Evolutionary conservation across 1,140 invertebrate species (phyloP), one percentile per base, ranked within the genome.

Genomic region (Drosophila rufa): DNA sequence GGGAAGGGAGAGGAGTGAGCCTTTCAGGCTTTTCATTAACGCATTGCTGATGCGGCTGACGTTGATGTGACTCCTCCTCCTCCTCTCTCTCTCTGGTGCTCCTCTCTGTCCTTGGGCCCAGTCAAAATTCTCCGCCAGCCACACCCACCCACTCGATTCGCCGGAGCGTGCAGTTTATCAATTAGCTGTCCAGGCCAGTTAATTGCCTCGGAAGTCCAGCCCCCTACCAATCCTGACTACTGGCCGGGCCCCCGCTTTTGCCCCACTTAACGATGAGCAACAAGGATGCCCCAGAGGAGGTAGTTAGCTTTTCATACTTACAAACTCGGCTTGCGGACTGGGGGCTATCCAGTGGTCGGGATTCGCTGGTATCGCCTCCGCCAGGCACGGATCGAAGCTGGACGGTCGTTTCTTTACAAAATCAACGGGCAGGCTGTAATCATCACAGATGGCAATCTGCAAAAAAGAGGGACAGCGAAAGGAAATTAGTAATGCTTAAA

Each of bases 401-500:
- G 94, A 94, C 62, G 95, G 95, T 89, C 95, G 93, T 93, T 94
- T 94, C 91, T 95, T 95, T 70, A 97, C 95, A 92, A 96, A 96
- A 91, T 97, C 96, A 70, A 96, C 95, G 25, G 96, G 96, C 56
- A 96, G 93, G 94, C 96, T 96, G 93, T 97, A 97, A 90, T 96
- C 96, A 82, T 96, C 96, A 92, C 96, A 96, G 68, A 97, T 94
- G 50, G 96, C 95, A 70, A 96, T 94, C 96, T 96, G 94, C 11
- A 7, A 96, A 95, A 17, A 3, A 96, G 19, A 95, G 64, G 43
- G 3, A 38, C 55, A 7, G 58, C 14, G 36, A 11, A 42, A n/a
- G 43, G n/a, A 70, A 9, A 59, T 11, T 12, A 38, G 45, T 30
- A 57, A 66, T 65, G 64, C 64, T 75, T 66, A 78, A 81, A 78